Base-by-base conservation (phyloP, 2,113 vertebrate genomes). In the Alexandromys fortis region DNA sequence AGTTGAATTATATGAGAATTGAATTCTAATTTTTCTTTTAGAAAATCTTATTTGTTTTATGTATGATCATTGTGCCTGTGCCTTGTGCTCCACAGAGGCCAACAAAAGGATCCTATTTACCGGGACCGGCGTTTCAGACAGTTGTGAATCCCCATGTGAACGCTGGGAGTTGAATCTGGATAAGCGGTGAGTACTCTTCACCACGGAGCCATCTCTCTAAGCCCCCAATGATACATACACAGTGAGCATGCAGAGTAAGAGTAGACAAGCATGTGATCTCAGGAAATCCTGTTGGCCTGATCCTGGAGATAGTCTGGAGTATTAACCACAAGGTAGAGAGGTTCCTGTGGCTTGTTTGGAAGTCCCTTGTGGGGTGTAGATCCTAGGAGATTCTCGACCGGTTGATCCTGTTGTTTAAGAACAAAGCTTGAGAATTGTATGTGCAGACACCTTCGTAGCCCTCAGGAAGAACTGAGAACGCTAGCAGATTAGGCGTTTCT, bases 51-150 rank as follows among this genome's bases (percentile, higher is more conserved):
- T 58, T 61, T 61, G 38, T 61, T 42, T 63, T 28, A 6, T 55
- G 52, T 22, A 55, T 55, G 9, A 1, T 49, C 13, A 4, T 22
- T 55, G 35, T 55, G 30, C 19, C n/a, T n/a, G n/a, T n/a, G 21
- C 22, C 79, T 38, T 14, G 24, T 61, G 21, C 3, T 26, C 79
- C 11, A 26, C n/a, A 22, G 52, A 58, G 11, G 11, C 22, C 35
- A 38, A 1, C 8, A 7, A 2, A 61, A 3, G 35, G 5, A 12
- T 14, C 3, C 26, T 1, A 38, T 82, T 38, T 38, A 3, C 22
- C 26, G 3, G 35, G 22, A 38, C 30, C 61, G 35, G 3, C 7
- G 1, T 26, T 26, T 61, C 10, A 12, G 35, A 35, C 79, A 61
- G 79, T 16, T 82, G 35, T 82, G 35, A 38, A 28, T 82, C 22